A percentile compares a stretch with the other conserved stretches of the same genome.
Evolutionary conservation across 1,140 invertebrate genomes (phyloP).

Genomic region (Lepidurus couesii): DNA sequence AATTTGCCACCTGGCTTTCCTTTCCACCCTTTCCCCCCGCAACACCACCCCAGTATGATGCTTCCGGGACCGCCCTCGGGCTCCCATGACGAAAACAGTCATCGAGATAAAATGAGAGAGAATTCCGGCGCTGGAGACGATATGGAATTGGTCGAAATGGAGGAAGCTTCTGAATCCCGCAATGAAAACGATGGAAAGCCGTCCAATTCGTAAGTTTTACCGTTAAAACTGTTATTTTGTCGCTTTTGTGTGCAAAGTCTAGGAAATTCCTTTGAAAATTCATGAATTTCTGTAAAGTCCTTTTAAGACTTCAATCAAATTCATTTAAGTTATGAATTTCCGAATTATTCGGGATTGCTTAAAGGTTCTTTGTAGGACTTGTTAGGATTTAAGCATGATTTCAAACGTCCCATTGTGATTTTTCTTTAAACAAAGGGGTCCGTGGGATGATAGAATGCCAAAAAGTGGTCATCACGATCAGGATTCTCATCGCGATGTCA

Average conservation of each 20-base stretch:
- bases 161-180: conserved; percentile 29
- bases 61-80: conserved; percentile 23
- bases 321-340: too few species aligned
- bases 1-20: conserved; percentile 33
- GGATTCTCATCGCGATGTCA: not conserved
- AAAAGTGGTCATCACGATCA: conserved; percentile 16
- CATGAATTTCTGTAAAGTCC: too few species aligned
- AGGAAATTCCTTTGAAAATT: too few species aligned
- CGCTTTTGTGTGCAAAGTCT: not conserved
- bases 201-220: not conserved
- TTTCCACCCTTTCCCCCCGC: conserved; percentile 26
- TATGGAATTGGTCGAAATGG: conserved; percentile 33
- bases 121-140: conserved; percentile 24
- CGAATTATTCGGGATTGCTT: too few species aligned
- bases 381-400: too few species aligned
- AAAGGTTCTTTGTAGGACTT: too few species aligned
- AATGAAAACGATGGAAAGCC: not conserved
- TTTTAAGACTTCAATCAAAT: too few species aligned
- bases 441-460: not conserved
- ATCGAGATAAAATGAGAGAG: not conserved
- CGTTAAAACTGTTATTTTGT: not conserved
- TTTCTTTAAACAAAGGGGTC: conserved; percentile 13
- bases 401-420: not conserved
- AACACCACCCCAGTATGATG: not conserved
- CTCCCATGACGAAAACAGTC: not conserved